These are phyloP conservation scores for Fundulus diaphanus DNA, from an alignment of 2,797 vertebrate species.

Conservation along the genomic window DNA sequence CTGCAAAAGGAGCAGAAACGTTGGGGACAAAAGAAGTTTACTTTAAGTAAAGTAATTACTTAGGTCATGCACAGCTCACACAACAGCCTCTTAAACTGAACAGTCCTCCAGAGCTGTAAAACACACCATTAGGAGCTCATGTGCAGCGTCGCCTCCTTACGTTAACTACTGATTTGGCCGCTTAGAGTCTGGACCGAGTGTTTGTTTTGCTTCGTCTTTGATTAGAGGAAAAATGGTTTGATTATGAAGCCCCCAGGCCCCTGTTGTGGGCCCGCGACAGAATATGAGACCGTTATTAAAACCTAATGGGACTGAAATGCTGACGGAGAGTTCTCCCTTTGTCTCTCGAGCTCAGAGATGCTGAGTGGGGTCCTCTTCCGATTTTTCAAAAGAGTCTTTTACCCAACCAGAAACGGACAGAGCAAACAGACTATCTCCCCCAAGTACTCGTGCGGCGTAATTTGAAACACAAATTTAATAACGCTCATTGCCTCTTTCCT, in stretches of 20 bases:
- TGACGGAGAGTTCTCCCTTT: conserved; percentile 62
- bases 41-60: conserved; percentile 26
- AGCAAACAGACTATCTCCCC: conserved; percentile 48
- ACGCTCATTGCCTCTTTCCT: conserved; percentile 43
- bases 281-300: conserved; percentile 76
- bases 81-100: conserved; percentile 47
- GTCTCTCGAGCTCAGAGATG: conserved; percentile 52
- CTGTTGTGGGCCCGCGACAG: conserved; percentile 61
- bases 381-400: conserved; percentile 51
- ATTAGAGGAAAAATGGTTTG: conserved; percentile 72
- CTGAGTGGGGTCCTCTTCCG: conserved; percentile 52
- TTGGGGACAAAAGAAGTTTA: conserved; percentile 50
- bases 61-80: conserved; percentile 32
- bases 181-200: conserved; percentile 53
- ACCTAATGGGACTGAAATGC: conserved; percentile 74
- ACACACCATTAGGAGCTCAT: conserved; percentile 55
- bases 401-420: conserved; percentile 39
- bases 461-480: conserved; percentile 67
- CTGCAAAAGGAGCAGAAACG: conserved; percentile 30
- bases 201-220: conserved; percentile 75
- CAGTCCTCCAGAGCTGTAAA: conserved; percentile 58
- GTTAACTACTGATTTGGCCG: conserved; percentile 56
- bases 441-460: conserved; percentile 43
- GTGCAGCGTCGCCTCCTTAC: conserved; percentile 64
- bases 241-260: conserved; percentile 66